Percentiles rank a stretch among this genome's conserved stretches.
Evolutionary conservation across 1,140 invertebrate genomes (phyloP).

Genomic region (Helicoverpa zea): DNA sequence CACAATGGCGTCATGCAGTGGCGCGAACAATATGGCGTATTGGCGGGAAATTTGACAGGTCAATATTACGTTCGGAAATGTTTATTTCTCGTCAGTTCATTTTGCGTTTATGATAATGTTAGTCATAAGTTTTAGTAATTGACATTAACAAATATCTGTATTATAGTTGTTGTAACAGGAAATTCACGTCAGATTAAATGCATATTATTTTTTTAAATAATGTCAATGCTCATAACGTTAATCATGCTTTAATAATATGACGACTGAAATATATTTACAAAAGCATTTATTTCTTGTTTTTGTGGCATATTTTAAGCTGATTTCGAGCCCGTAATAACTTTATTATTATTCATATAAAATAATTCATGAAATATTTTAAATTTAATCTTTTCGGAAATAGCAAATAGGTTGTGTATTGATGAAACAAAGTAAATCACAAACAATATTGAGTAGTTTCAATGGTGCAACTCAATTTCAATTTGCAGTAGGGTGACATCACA

Average conservation of each 20-base stretch:
- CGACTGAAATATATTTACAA: constrained; percentile 15
- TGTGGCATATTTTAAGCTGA: background rate
- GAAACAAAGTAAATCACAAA: constrained; percentile 9
- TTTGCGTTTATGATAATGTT: constrained; percentile 32
- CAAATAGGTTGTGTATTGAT: background rate
- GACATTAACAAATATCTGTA: constrained; percentile 38
- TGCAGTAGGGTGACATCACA: constrained; percentile 60
- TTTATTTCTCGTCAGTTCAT: constrained; percentile 44
- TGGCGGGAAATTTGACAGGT: constrained; percentile 76
- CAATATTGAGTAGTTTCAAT: constrained; percentile 57
- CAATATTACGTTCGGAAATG: constrained; percentile 67
- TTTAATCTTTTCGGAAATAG: background rate
- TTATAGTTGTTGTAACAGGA: constrained; percentile 24
- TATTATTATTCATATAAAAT: background rate
- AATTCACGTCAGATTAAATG: constrained; percentile 28
- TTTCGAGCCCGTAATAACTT: background rate
- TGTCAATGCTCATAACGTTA: constrained; percentile 9
- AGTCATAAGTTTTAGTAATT: constrained; percentile 29
- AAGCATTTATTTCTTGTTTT: constrained; percentile 8
- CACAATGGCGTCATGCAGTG: constrained; percentile 79
- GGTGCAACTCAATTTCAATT: constrained; percentile 75
- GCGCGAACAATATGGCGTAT: constrained; percentile 77
- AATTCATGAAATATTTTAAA: background rate
- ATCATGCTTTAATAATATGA: constrained; percentile 26
- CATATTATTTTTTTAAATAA: constrained; percentile 30